Base-by-base conservation (phyloP, 2,797 vertebrate species). In the Lagocephalus sceleratus region DNA sequence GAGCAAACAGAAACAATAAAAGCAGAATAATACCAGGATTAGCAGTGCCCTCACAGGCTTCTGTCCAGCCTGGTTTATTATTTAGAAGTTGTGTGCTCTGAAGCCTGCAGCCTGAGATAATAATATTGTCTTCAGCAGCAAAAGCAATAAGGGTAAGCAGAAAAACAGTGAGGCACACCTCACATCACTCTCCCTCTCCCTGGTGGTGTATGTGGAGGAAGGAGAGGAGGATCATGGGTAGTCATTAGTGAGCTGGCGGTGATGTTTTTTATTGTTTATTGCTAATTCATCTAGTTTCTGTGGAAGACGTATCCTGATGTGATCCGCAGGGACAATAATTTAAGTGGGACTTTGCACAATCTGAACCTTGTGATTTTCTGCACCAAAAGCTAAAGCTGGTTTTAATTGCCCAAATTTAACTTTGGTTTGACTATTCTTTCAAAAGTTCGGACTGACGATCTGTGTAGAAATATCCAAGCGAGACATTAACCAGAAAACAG, bases 1-100 rank as follows among this genome's bases (percentile, higher is more conserved):
- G 86, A 91, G 90, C 86, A 88, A 87, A 87, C 81, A 76, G 86
- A 79, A 84, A 87, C 90, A 92, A 91, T 91, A 90, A 91, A 91
- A 87, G 79, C 83, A 72, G 87, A 91, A 91, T 90, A 91, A 91
- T 87, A 90, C 81, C 78, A 66, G 87, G 88, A 90, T 90, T 90
- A 90, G 85, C 76, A 60, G 69, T 72, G 79, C 86, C 83, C 87
- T 88, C 80, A 86, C 78, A 83, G 85, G 81, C 84, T 78, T 81
- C 82, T 88, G 87, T 90, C 89, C 87, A 71, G 84, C 82, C 57
- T 71, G 85, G 68, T 91, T 90, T 90, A 91, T 91, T 91, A 91
- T 91, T 91, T 90, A 90, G 84, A 77, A 88, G 88, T 83, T 85
- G 80, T 81, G 78, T 73, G 82, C 88, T 87, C 71, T 73, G 76